Percentiles rank a stretch among this genome's conserved stretches.
These are phyloP conservation scores for Minunthozetes semirufus DNA, from an alignment of 2,888 invertebrate genomes.

Conservation along the genomic window DNA sequence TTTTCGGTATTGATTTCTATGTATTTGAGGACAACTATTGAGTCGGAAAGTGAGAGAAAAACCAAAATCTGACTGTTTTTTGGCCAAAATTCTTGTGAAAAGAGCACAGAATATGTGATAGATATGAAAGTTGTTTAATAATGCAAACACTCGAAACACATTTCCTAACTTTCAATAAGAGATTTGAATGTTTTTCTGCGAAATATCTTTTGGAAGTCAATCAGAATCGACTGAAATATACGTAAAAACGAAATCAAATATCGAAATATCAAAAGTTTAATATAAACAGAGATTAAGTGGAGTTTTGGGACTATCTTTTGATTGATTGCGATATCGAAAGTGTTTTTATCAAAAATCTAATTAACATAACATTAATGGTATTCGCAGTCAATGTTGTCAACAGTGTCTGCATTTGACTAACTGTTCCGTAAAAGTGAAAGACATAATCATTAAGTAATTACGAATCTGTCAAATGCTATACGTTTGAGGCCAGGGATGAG, in stretches of 20 bases:
- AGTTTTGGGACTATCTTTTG: no score
- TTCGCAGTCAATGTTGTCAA: neutral
- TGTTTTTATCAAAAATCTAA: neutral
- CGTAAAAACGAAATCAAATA: neutral
- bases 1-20: no score
- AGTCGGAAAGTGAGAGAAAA: no score
- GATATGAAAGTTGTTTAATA: neutral
- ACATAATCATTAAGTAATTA: conserved; percentile 25
- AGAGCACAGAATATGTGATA: neutral
- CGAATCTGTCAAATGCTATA: conserved; percentile 12
- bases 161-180: neutral
- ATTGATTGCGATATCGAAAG: no score
- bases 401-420: neutral
- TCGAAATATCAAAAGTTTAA: neutral
- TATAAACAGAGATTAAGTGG: neutral
- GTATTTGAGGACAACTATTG: no score
- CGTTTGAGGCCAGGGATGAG: neutral
- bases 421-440: neutral
- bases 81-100: neutral
- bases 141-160: neutral
- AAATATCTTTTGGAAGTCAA: neutral
- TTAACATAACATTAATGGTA: neutral
- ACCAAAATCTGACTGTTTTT: neutral
- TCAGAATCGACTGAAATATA: no score
- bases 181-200: neutral